A percentile compares a stretch with the other conserved stretches of the same genome.
phyloP scores from a whole-genome alignment of 1,140 invertebrate genomes.

The Bradysia coprophila region DNA sequence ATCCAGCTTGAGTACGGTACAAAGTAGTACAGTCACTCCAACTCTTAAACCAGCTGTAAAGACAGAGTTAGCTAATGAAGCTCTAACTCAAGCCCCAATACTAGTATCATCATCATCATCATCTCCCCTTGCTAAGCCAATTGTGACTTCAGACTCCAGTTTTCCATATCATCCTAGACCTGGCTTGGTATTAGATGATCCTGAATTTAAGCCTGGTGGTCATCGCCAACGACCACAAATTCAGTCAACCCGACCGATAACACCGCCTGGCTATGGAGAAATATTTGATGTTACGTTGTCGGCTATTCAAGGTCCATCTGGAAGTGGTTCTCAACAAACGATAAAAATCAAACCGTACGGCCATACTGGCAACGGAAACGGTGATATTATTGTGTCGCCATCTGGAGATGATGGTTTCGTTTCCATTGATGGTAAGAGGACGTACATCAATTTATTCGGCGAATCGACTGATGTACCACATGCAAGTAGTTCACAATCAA shows the following conservation, averaged over 20 bases:
- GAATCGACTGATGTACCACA: constrained; percentile 28
- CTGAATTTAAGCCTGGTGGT: constrained; percentile 48
- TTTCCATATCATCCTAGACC: constrained; percentile 49
- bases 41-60: too few relatives aligned
- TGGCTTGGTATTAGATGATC: constrained; percentile 64
- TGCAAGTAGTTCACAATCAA: constrained; percentile 5
- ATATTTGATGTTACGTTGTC: constrained; percentile 77
- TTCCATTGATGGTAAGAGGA: constrained; percentile 79
- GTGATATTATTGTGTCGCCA: constrained; percentile 60
- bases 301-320: constrained; percentile 63
- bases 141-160: too few relatives aligned
- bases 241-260: constrained; percentile 17
- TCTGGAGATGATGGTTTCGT: constrained; percentile 68
- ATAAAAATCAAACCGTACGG: constrained; percentile 17
- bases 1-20: too few relatives aligned
- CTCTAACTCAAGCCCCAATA: constrained; percentile 9
- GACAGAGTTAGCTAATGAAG: constrained; percentile 14
- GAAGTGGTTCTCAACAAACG: constrained; percentile 23
- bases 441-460: constrained; percentile 69
- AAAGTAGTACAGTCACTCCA: too few relatives aligned
- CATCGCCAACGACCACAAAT: constrained; percentile 24
- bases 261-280: constrained; percentile 40
- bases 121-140: too few relatives aligned
- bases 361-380: constrained; percentile 24
- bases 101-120: constrained; percentile 8